Conservation (phyloP, 2,113 vertebrate species). For the Bos javanicus region DNA sequence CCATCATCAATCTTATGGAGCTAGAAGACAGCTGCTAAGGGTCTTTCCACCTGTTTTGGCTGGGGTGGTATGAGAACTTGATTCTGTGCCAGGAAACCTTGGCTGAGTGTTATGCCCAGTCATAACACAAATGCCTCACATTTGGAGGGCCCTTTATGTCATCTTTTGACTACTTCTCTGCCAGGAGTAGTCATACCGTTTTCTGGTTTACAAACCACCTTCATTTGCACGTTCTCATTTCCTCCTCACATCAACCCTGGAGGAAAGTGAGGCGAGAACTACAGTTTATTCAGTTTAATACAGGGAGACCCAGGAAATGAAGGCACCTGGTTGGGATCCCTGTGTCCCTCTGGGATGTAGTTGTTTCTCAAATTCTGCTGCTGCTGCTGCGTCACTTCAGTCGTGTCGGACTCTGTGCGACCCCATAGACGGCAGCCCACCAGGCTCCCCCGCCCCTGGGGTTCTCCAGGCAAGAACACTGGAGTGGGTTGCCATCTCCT, state of each 20-base stretch:
- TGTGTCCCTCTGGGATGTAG: neutral
- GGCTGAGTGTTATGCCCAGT: constrained; percentile 41
- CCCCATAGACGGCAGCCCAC: too few species aligned
- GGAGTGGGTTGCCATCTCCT: too few species aligned
- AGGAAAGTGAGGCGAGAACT: neutral
- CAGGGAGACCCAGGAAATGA: neutral
- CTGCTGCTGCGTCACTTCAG: too few species aligned
- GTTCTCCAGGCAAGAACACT: too few species aligned
- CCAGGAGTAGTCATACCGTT: constrained; percentile 30
- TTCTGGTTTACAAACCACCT: neutral
- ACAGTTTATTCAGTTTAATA: neutral
- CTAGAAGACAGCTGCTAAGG: constrained; percentile 31
- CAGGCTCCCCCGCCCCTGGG: too few species aligned
- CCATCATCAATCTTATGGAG: neutral
- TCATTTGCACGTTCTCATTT: neutral
- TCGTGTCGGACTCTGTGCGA: too few species aligned
- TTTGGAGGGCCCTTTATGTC: constrained; percentile 8
- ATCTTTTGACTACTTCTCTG: constrained; percentile 34
- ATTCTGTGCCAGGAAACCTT: constrained; percentile 50
- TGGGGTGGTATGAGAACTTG: constrained; percentile 32
- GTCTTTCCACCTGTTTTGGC: constrained; percentile 48
- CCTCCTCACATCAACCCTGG: neutral
- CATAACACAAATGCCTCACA: constrained; percentile 27
- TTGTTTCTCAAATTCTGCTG: neutral
- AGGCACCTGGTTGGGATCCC: neutral